These are phyloP conservation scores for Gracilinanus agilis DNA, from an alignment of 2,113 vertebrate genomes.

Conservation along the genomic window DNA sequence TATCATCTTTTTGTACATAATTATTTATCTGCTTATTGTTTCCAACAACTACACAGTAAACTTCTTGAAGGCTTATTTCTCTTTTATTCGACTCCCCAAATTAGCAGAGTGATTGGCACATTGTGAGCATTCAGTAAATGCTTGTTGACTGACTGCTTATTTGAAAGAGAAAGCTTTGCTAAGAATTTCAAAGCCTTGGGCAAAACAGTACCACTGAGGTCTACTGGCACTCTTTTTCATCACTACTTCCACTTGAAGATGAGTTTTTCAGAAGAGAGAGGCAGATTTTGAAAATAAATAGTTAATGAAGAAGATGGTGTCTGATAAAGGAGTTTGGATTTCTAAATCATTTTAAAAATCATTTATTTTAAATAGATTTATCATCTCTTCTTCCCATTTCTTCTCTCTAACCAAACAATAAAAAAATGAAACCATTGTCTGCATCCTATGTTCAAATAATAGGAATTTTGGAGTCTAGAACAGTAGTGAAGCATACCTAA, in stretches of 20 bases:
- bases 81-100: neutral
- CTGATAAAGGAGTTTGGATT: neutral
- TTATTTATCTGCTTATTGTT: neutral
- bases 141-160: neutral
- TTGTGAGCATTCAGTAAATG: neutral
- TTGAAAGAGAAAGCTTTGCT: neutral
- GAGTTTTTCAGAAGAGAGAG: neutral
- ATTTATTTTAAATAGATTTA: neutral
- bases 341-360: neutral
- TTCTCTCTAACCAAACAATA: neutral
- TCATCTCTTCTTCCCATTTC: neutral
- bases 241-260: neutral
- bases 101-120: neutral
- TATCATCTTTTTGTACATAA: neutral
- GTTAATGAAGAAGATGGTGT: neutral
- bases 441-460: neutral
- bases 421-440: neutral
- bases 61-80: neutral
- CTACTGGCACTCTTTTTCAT: neutral
- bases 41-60: neutral
- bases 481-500: neutral
- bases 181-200: neutral
- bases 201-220: neutral
- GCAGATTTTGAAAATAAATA: neutral
- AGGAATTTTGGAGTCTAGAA: neutral